Evolutionary conservation across 53 echinoderm and acorn worm genomes (phyloP), one percentile per base, ranked within the genome.

Genomic region (Actinopyga echinites): DNA sequence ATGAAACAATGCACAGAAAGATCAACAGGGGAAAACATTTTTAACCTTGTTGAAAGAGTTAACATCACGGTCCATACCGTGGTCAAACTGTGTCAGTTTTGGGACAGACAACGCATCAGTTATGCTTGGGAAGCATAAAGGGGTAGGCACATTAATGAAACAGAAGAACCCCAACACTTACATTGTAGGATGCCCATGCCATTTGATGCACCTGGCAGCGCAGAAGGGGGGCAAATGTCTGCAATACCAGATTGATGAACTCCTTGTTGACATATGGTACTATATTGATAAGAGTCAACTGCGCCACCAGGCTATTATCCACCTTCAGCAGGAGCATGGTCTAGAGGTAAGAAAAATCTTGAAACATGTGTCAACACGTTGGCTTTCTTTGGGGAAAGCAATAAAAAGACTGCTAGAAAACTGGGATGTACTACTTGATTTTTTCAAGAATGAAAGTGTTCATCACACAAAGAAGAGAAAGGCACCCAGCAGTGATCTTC

Each of bases 21-120:
- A 65, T 89, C 84, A 21, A 89, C 89, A 17, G 89, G 84, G 11
- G 53, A 89, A 75, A 89, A 89, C 57, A 84, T 89, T 53, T 89
- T 75, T 67, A 84, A 65, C 15, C 65, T 84, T 38, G 44, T 89
- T 22, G 56, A 89, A 42, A 28, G 82, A 84, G 67, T 34, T 89
- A 40, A 78, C 68, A 26, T 38, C 64, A 20, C 30, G 74, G 56
- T 54, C 62, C 33, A 77, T 89, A 62, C 77, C 89, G 56, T 89
- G 84, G 89, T 65, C 53, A 37, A 89, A 89, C 57, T 84, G 84
- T 43, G 35, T 84, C 0, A 55, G 64, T 29, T 88, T 88, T 64
- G 53, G 43, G 19, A 64, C 86, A 21, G 86, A 86, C 56, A 86
- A 59, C 34, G 75, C 85, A 9, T 78, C 78, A n/a, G 77, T 85